Percentiles rank a stretch among this genome's conserved stretches.
These are phyloP conservation scores for Crossocerus cetratus DNA, from an alignment of 2,888 invertebrate genomes.

Conservation along the genomic window DNA sequence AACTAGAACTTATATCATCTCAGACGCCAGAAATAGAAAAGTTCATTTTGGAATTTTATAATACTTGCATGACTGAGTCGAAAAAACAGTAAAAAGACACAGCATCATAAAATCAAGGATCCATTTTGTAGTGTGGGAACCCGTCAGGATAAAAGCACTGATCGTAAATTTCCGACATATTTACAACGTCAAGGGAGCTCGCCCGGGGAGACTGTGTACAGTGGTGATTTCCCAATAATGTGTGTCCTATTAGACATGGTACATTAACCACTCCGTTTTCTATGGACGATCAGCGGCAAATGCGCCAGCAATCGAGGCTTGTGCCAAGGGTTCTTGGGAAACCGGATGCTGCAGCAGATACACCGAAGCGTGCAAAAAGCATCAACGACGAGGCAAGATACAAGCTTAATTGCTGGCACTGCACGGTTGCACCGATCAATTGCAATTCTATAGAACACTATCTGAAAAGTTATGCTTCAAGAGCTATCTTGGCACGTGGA, in stretches of 20 bases:
- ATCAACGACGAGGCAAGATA: no score
- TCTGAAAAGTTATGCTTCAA: no score
- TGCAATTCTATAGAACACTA: no score
- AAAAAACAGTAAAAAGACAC: no score
- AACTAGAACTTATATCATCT: no score
- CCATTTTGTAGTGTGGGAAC: background rate
- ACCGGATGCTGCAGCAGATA: conserved; percentile 41
- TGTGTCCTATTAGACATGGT: conserved; percentile 58
- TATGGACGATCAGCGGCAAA: conserved; percentile 42
- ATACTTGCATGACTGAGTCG: no score
- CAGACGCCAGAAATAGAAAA: no score
- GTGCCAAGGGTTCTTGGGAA: conserved; percentile 36
- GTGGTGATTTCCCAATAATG: conserved; percentile 46
- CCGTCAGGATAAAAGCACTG: background rate
- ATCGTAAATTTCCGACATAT: conserved; percentile 39
- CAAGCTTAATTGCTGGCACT: no score
- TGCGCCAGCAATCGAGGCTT: conserved; percentile 19
- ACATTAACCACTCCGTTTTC: conserved; percentile 58
- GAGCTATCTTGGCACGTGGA: no score
- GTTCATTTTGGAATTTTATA: no score
- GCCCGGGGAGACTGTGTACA: conserved; percentile 2
- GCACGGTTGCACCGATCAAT: no score
- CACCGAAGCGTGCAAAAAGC: background rate
- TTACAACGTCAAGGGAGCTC: conserved; percentile 35
- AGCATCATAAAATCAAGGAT: background rate